These are phyloP conservation scores for Lutraria lutraria DNA, from an alignment of 2,888 invertebrate species.

Conservation along the genomic window DNA sequence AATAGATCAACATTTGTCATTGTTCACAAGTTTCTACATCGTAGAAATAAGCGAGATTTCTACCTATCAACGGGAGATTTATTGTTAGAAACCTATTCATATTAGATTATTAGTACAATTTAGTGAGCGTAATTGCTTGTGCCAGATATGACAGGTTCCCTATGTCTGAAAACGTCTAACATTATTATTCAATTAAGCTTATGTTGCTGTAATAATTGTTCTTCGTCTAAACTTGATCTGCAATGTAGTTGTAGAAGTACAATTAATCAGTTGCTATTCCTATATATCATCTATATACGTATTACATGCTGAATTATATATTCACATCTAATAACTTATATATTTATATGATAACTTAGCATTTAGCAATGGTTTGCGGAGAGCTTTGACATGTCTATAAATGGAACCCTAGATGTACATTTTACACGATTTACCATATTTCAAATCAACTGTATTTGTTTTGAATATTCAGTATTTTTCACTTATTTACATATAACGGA, in stretches of 20 bases:
- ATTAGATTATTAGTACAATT: not conserved
- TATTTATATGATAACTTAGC: no score
- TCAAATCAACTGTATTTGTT: no score
- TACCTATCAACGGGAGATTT: constrained; percentile 5
- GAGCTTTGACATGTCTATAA: no score
- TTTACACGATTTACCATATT: no score
- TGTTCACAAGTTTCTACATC: not conserved
- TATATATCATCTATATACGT: not conserved
- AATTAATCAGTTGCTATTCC: not conserved
- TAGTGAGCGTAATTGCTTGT: constrained; percentile 1
- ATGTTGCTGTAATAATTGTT: constrained; percentile 4
- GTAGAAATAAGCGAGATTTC: not conserved
- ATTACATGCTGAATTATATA: no score
- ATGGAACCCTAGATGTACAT: no score
- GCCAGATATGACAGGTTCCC: not conserved
- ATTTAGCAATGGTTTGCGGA: no score
- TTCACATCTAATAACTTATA: no score
- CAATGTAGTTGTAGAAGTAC: not conserved
- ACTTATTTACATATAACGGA: no score
- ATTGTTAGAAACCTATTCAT: not conserved
- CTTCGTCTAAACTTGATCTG: not conserved
- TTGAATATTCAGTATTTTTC: no score
- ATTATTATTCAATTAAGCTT: not conserved
- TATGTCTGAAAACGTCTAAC: not conserved
- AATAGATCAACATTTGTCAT: not conserved